These are phyloP conservation scores for Bryconaethiops microstoma DNA, from an alignment of 2,797 vertebrate genomes.

Conservation along the genomic window DNA sequence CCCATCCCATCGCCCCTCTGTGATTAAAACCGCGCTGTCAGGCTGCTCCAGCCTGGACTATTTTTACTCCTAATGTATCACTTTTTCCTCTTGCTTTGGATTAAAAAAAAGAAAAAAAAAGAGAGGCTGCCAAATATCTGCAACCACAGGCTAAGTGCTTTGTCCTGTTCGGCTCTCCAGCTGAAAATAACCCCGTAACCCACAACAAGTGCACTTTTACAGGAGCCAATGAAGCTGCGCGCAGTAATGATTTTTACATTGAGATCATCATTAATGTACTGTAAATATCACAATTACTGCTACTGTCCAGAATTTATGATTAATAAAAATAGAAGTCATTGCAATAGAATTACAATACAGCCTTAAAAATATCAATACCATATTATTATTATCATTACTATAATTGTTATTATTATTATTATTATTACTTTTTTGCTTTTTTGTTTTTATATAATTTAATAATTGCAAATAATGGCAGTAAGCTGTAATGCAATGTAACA, in stretches of 20 bases:
- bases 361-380: not conserved
- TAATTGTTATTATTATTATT: not conserved
- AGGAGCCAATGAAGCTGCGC: constrained; percentile 9
- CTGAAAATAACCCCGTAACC: constrained; percentile 35
- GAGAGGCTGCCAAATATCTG: constrained; percentile 60
- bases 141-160: constrained; percentile 52
- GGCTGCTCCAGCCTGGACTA: constrained; percentile 58
- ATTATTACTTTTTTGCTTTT: too few relatives aligned
- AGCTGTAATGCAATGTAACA: not conserved
- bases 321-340: not conserved
- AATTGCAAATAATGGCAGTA: too few relatives aligned
- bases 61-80: constrained; percentile 57
- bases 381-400: not conserved
- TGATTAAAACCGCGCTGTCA: constrained; percentile 70
- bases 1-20: constrained; percentile 53
- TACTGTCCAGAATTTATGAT: not conserved
- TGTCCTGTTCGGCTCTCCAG: constrained; percentile 24
- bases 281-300: not conserved
- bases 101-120: constrained; percentile 48
- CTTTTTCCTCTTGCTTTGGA: constrained; percentile 33
- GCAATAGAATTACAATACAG: not conserved
- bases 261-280: not conserved
- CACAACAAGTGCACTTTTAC: constrained; percentile 7
- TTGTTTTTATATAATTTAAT: too few relatives aligned
- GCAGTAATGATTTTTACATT: not conserved